A percentile compares a stretch with the other conserved stretches of the same genome.
These are phyloP conservation scores for Polyergus mexicanus DNA, from an alignment of 1,140 invertebrate species.

Conservation along the genomic window DNA sequence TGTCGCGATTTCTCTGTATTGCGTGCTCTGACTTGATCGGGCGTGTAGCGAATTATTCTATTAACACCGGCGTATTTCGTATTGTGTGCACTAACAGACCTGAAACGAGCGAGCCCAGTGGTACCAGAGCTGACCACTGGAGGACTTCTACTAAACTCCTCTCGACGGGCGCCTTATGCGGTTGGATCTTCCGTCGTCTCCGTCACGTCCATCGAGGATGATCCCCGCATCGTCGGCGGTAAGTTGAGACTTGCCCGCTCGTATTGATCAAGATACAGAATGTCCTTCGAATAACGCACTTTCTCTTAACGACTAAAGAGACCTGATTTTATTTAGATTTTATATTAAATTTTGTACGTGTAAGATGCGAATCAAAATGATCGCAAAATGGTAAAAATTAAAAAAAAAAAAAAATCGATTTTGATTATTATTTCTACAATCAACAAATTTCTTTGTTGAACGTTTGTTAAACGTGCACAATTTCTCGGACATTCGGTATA, in stretches of 20 bases:
- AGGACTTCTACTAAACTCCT: conserved; percentile 86
- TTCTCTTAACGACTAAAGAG: neutral
- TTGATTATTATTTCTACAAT: neutral
- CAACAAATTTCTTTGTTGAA: neutral
- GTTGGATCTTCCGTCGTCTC: conserved; percentile 85
- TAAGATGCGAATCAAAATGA: neutral
- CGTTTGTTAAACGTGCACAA: neutral
- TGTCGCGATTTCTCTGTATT: conserved; percentile 4
- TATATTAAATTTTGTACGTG: neutral
- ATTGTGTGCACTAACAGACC: conserved; percentile 85
- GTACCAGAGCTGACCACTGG: conserved; percentile 87
- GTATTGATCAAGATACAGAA: conserved; percentile 38
- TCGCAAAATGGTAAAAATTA: neutral
- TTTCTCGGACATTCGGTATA: conserved; percentile 18
- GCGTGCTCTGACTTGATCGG: conserved; percentile 63
- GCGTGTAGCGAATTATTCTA: conserved; percentile 73
- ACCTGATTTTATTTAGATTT: too few species aligned
- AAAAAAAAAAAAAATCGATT: neutral
- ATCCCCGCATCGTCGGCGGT: conserved; percentile 87
- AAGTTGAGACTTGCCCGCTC: conserved; percentile 74
- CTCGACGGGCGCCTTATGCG: conserved; percentile 83
- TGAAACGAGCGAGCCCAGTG: conserved; percentile 87
- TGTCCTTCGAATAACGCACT: conserved; percentile 18
- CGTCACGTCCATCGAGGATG: conserved; percentile 87
- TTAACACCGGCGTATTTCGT: conserved; percentile 81